A percentile compares a stretch with the other conserved stretches of the same genome.
phyloP scores from a whole-genome alignment of 1,140 invertebrate genomes.

The Euura saliciscinereae region DNA sequence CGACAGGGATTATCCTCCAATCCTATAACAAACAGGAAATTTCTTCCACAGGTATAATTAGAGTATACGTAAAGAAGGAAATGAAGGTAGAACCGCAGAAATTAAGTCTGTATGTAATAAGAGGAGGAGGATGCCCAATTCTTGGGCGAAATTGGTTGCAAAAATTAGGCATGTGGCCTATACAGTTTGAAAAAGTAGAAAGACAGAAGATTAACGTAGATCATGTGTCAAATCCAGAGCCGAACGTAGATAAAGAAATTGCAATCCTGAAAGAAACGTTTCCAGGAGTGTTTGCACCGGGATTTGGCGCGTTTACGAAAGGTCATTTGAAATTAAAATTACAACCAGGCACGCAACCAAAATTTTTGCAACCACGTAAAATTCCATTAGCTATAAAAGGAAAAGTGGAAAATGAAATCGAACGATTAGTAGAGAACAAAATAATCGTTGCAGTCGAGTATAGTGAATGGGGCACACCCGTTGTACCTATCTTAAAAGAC shows the following conservation, averaged over 20 bases:
- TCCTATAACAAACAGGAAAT: conserved; percentile 13
- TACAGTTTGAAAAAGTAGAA: neutral
- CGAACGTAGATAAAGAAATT: neutral
- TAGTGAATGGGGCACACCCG: conserved; percentile 44
- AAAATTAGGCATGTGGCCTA: conserved; percentile 23
- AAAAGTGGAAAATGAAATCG: conserved; percentile 8
- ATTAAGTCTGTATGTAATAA: conserved; percentile 25
- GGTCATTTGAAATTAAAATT: conserved; percentile 8
- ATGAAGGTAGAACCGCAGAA: conserved; percentile 7
- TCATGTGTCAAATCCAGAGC: neutral
- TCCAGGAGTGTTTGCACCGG: conserved; percentile 7
- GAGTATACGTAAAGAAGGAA: conserved; percentile 2
- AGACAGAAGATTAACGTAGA: conserved; percentile 1
- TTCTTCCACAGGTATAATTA: conserved; percentile 1
- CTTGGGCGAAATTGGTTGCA: conserved; percentile 24
- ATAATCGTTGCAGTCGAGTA: conserved; percentile 10
- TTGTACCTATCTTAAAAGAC: conserved; percentile 58
- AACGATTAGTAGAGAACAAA: conserved; percentile 5
- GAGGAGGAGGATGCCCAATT: conserved; percentile 34
- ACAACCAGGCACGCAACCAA: conserved; percentile 9
- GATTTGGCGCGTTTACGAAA: conserved; percentile 8
- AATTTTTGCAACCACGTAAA: conserved; percentile 15
- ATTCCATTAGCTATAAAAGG: conserved; percentile 6
- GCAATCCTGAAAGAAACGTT: neutral
- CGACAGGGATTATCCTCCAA: conserved; percentile 11